These are phyloP conservation scores for Tanypteryx hageni DNA, from an alignment of 2,888 invertebrate species.

Conservation along the genomic window DNA sequence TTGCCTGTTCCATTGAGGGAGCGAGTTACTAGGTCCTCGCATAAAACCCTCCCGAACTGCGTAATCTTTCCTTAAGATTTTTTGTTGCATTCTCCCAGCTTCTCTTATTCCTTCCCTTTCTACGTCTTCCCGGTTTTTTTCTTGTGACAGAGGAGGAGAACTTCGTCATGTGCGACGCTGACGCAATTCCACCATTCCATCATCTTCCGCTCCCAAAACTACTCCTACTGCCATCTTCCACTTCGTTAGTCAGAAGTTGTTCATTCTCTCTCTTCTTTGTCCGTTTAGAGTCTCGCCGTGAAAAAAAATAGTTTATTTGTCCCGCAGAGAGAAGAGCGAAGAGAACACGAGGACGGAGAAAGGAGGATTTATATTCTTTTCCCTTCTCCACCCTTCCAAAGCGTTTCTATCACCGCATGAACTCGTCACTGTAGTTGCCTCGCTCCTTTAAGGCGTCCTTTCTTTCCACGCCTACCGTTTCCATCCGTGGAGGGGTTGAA, in stretches of 20 bases:
- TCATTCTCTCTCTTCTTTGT: background rate
- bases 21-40: background rate
- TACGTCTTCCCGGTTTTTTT: background rate
- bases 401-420: background rate
- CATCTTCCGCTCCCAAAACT: slow-evolving; percentile 9
- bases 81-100: too few species aligned
- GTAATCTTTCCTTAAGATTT: background rate
- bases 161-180: slow-evolving; percentile 17
- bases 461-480: background rate
- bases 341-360: too few species aligned
- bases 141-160: background rate
- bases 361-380: background rate
- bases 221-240: background rate
- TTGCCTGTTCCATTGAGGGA: background rate
- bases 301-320: background rate
- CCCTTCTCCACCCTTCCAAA: background rate
- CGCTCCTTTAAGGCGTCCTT: background rate
- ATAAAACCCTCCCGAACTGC: background rate
- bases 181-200: slow-evolving; percentile 24
- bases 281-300: background rate
- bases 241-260: background rate
- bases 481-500: background rate
- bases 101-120: background rate
- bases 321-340: too few species aligned
- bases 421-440: background rate